A percentile compares a stretch with the other conserved stretches of the same genome.
Evolutionary conservation across 2,797 vertebrate genomes (phyloP).

Genomic region (Dromococcyx pavoninus): DNA sequence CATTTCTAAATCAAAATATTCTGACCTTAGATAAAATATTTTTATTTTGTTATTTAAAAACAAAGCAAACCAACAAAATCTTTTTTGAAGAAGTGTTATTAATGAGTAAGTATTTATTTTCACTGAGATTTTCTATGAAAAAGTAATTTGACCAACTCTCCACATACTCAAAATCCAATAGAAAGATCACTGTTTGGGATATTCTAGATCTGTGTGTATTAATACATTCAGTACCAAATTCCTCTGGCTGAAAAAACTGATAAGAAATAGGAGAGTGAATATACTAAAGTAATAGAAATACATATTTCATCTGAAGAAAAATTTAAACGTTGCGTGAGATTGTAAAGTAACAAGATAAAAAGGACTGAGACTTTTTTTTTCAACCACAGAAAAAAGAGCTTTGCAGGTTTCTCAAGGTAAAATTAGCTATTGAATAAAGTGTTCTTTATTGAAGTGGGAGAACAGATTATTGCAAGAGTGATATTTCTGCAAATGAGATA

Average conservation of each 20-base stretch:
- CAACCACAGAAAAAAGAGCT: not conserved
- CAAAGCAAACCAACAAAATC: not conserved
- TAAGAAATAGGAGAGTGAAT: conserved; percentile 11
- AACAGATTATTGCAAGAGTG: not conserved
- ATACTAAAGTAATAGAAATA: not conserved
- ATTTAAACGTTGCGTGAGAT: not conserved
- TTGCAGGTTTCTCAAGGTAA: not conserved
- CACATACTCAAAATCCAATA: not conserved
- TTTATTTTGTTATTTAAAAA: not conserved
- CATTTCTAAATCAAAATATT: not conserved
- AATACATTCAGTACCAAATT: not conserved
- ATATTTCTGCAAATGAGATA: not conserved
- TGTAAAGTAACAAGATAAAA: conserved; percentile 20
- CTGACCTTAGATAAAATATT: not conserved
- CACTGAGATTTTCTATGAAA: not conserved
- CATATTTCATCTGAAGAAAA: conserved; percentile 19
- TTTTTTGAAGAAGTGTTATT: not conserved
- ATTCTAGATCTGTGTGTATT: not conserved
- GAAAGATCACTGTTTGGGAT: not conserved
- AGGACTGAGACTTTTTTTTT: not conserved
- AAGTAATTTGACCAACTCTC: not conserved
- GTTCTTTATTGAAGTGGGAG: not conserved
- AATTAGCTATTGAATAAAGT: not conserved
- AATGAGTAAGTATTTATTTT: not conserved
- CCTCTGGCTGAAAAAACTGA: not conserved